phyloP scores from a whole-genome alignment of 2,888 invertebrate species.

The Glyphotaelius pellucidus region DNA sequence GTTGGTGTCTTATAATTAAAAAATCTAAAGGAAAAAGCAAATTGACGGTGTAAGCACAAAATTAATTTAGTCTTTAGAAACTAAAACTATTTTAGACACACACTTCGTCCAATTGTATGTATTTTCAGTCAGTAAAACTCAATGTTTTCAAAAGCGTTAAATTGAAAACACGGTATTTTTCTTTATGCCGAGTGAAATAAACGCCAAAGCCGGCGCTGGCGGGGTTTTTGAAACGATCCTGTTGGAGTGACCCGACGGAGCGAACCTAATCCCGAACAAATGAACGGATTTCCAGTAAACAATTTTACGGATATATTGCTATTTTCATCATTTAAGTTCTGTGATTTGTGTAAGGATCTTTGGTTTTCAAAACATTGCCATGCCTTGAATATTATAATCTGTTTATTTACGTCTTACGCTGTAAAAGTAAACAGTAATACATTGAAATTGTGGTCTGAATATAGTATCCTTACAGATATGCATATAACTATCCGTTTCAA shows the following conservation, averaged over 20 bases:
- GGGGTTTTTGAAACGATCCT: constrained; percentile 41
- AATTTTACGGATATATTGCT: constrained; percentile 54
- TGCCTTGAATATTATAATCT: neutral
- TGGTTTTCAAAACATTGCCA: neutral
- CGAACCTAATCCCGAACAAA: constrained; percentile 57
- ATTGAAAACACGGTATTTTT: neutral
- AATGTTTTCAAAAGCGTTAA: neutral
- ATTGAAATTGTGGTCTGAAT: neutral
- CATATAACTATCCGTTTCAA: neutral
- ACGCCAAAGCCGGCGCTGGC: neutral
- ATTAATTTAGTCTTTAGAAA: too few species aligned
- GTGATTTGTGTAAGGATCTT: constrained; percentile 1
- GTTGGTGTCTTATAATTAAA: too few species aligned
- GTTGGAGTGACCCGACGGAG: constrained; percentile 46
- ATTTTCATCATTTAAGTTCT: constrained; percentile 51
- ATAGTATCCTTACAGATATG: too few species aligned
- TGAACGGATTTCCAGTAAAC: constrained; percentile 58
- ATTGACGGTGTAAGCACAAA: too few species aligned
- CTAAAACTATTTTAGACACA: too few species aligned
- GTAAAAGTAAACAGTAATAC: neutral
- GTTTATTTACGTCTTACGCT: neutral
- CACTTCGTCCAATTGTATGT: too few species aligned
- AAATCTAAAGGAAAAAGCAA: too few species aligned
- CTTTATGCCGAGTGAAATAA: neutral
- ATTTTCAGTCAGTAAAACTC: neutral